Evolutionary conservation across 1,140 invertebrate genomes (phyloP), one percentile per base, ranked within the genome.

Genomic region (Heliconius hewitsoni): DNA sequence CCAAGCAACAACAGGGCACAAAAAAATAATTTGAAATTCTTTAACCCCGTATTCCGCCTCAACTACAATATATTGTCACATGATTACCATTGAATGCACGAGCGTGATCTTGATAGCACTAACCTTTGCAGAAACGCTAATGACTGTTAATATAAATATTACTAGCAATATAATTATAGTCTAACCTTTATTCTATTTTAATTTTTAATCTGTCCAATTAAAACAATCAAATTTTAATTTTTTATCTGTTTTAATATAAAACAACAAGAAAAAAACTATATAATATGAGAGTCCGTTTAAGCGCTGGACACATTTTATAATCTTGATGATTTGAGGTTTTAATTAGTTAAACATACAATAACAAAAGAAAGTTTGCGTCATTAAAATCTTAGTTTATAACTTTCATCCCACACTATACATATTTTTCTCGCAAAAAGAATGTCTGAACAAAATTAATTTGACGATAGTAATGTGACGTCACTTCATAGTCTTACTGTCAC

Each of bases 31-130:
- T 46, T 46, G 13, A 46, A 46, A 46, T 46, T 52, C n/a, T 60
- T 60, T 23, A 60, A 60, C 0, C 55, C 8, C n/a, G 55, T 8
- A 60, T n/a, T 60, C n/a, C 55, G 8, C n/a, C 55, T 27, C n/a
- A 60, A 60, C 55, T 11, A 60, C 0, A 60, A 60, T 23, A 60
- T 60, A 60, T 60, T 4, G 55, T 60, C 55, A 60, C 55, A 23
- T 60, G n/a, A 60, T 60, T 60, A 60, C 55, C 55, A 60, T 60
- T 60, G n/a, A 60, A 60, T 60, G 55, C 55, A 27, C n/a, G 55
- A n/a, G 55, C 55, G 55, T 60, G n/a, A 60, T 60, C 55, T 60
- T 60, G 55, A 60, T 60, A 60, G 19, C n/a, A 60, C 55, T 60
- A 60, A 60, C 55, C 55, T 23, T 60, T 23, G 55, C 19, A 27